Conservation (phyloP, 2,113 vertebrate species). For the Cygnus atratus region DNA sequence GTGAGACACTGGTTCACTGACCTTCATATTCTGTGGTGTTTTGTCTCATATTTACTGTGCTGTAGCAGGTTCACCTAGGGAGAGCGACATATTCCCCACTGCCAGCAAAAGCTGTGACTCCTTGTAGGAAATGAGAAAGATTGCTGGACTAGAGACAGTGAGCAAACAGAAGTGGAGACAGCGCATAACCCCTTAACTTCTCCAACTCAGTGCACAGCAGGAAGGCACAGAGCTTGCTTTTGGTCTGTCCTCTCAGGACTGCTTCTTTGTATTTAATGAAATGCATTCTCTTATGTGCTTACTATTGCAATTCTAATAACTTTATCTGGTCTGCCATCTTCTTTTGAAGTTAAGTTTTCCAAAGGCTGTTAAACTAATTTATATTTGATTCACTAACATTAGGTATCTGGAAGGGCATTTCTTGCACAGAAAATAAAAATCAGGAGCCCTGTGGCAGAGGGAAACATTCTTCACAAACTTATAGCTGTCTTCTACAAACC, state of each 20-base stretch:
- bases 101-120: not conserved
- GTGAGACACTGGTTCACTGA: not conserved
- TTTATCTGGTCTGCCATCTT: not conserved
- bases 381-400: not conserved
- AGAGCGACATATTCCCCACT: rapidly evolving
- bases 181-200: not conserved
- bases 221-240: not conserved
- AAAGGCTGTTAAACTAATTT: not conserved
- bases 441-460: rapidly evolving
- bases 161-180: not conserved
- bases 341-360: not conserved
- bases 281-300: not conserved
- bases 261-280: not conserved
- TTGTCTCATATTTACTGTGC: rapidly evolving
- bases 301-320: not conserved
- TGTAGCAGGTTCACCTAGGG: rapidly evolving
- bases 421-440: not conserved
- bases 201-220: rapidly evolving
- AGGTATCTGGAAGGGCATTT: not conserved
- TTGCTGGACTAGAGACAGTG: not conserved
- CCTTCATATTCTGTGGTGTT: not conserved
- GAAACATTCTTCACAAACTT: not conserved
- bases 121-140: not conserved
- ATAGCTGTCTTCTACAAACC: not conserved
- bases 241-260: not conserved